Base-by-base conservation (phyloP, 2,113 vertebrate species). In the Myotis davidii region DNA sequence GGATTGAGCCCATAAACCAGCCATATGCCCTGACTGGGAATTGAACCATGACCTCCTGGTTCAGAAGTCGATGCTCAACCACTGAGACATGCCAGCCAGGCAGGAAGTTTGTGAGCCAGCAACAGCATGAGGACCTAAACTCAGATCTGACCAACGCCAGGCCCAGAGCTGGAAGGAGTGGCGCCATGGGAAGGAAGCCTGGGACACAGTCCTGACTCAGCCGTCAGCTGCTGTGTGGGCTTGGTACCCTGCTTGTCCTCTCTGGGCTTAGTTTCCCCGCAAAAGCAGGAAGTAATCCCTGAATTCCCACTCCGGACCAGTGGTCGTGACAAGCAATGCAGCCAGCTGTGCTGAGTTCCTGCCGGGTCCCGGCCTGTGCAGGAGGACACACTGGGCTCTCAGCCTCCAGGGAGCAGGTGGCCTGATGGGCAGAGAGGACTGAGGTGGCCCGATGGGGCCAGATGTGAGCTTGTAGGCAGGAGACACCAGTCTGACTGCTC, bases 361-460 rank as follows among this genome's bases (percentile, higher is more conserved):
- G 61, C 32, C 50, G 0, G 0, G 52, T 21, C 25, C 85, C 54
- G 70, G 9, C 29, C 52, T 29, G 1, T 54, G 34, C 9, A 12
- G 52, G 27, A 0, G 52, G 27, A 0, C 1, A 4, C 12, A 4
- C 56, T 45, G 0, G 8, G 32, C 27, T 64, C 27, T 29, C 20
- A 13, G 59, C 21, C 56, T 87, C 65, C 13, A 6, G 74, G 77
- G 70, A 94, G 27, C 39, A 52, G 16, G 0, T n/a, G 59, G 4
- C 23, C 37, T n/a, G 39, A 20, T 9, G 14, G 54, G 50, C 54
- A 76, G 86, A 67, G 34, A 73, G n/a, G 23, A 39, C 72, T 2
- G 45, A 52, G 12, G 0, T n/a, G 59, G 4, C 23, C 45, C 29
- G 39, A 25, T 9, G 34, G 61, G 79, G 69, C 64, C 67, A 77